phyloP scores from a whole-genome alignment of 2,888 invertebrate genomes.

The Smittia sp. region DNA sequence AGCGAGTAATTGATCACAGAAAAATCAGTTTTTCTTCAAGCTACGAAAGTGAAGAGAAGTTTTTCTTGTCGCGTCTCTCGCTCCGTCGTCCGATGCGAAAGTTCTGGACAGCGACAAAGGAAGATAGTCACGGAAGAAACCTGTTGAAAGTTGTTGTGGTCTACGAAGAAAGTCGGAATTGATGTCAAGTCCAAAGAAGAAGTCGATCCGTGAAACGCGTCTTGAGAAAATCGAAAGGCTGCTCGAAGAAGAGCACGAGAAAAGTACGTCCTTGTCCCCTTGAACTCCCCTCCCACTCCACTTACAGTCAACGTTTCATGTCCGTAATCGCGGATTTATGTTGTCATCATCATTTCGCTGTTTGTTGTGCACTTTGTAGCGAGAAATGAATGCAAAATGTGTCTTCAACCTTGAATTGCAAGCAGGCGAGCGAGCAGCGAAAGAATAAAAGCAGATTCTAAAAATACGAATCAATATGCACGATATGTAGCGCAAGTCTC shows the following conservation, averaged over 20 bases:
- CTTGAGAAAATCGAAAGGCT: conserved; percentile 35
- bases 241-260: conserved; percentile 32
- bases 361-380: conserved; percentile 5
- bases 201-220: conserved; percentile 31
- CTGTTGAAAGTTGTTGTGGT: not conserved
- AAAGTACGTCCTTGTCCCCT: conserved; percentile 28
- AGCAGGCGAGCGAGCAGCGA: conserved; percentile 8
- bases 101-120: not conserved
- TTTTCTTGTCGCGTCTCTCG: not conserved
- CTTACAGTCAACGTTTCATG: not conserved
- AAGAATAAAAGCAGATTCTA: conserved; percentile 17
- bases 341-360: not conserved
- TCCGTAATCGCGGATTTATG: not conserved
- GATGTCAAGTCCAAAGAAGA: conserved; percentile 38
- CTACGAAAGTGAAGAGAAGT: not conserved
- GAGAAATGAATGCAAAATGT: conserved; percentile 20
- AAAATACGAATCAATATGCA: conserved; percentile 22
- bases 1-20: not conserved
- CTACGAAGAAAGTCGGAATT: conserved; percentile 5
- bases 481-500: conserved; percentile 1
- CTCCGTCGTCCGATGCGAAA: not conserved
- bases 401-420: not conserved
- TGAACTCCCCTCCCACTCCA: not conserved
- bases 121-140: too few species aligned
- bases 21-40: not conserved